Evolutionary conservation across 2,797 vertebrate genomes (phyloP).

Genomic region (Cichlasoma orientale): DNA sequence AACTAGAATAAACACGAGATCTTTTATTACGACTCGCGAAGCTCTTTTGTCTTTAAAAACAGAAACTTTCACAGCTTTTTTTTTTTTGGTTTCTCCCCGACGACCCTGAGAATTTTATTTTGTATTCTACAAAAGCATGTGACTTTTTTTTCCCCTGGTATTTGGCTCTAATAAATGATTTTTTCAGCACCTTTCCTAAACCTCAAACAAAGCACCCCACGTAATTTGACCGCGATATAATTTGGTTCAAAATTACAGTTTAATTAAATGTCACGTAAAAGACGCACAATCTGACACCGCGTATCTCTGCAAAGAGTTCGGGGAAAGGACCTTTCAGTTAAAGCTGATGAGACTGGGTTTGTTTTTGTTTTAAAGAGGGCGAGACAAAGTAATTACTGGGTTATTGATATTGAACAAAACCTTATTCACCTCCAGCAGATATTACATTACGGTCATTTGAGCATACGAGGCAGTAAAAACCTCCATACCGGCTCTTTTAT

Average conservation of each 20-base stretch:
- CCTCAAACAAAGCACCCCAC: background rate
- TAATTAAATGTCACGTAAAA: background rate
- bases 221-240: background rate
- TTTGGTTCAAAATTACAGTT: background rate
- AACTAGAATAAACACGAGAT: background rate
- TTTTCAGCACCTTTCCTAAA: background rate
- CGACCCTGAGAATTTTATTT: background rate
- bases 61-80: background rate
- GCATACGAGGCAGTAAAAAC: conserved; percentile 14
- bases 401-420: conserved; percentile 31
- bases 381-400: conserved; percentile 15
- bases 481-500: conserved; percentile 2
- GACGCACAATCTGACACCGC: background rate
- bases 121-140: background rate
- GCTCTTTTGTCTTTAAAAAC: background rate
- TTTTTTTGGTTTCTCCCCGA: too few relatives aligned
- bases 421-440: conserved; percentile 28
- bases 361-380: background rate
- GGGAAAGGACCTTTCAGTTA: background rate
- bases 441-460: conserved; percentile 28
- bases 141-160: background rate
- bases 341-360: background rate
- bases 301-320: background rate
- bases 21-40: background rate
- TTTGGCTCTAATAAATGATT: background rate